These are phyloP conservation scores for Heliconius hewitsoni DNA, from an alignment of 1,140 invertebrate species.

Conservation along the genomic window DNA sequence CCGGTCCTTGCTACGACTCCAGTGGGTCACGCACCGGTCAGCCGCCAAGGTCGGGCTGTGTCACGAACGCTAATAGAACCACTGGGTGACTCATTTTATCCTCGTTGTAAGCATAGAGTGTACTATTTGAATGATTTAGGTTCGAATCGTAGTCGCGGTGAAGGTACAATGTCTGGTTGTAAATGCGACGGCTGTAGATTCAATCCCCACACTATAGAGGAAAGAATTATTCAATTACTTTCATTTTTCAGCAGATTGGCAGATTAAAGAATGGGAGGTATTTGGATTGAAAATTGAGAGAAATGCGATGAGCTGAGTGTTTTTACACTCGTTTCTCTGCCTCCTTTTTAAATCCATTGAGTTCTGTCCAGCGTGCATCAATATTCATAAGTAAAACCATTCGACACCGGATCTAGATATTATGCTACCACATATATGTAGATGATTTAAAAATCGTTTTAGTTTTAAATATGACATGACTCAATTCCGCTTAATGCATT, in stretches of 20 bases:
- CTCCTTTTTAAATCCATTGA: too few relatives aligned
- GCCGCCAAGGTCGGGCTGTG: constrained; percentile 25
- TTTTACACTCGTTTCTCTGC: too few relatives aligned
- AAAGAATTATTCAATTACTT: too few relatives aligned
- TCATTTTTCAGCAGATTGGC: too few relatives aligned
- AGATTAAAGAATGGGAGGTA: too few relatives aligned
- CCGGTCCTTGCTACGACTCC: neutral
- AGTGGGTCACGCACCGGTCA: constrained; percentile 21
- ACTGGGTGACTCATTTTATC: constrained; percentile 11
- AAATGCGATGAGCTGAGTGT: too few relatives aligned
- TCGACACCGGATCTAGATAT: neutral
- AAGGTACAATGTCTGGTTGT: too few relatives aligned
- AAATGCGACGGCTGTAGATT: too few relatives aligned
- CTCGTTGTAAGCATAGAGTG: neutral
- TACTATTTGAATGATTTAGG: neutral
- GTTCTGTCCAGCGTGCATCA: too few relatives aligned
- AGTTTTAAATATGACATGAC: neutral
- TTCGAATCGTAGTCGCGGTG: neutral
- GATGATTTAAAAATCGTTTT: neutral
- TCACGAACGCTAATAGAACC: constrained; percentile 22
- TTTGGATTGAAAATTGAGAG: too few relatives aligned
- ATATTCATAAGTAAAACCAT: too few relatives aligned
- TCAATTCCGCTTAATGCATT: neutral
- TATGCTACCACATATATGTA: neutral
- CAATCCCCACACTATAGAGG: too few relatives aligned